Base-by-base conservation (phyloP, 2,113 vertebrate genomes). In the Tauraco erythrolophus region DNA sequence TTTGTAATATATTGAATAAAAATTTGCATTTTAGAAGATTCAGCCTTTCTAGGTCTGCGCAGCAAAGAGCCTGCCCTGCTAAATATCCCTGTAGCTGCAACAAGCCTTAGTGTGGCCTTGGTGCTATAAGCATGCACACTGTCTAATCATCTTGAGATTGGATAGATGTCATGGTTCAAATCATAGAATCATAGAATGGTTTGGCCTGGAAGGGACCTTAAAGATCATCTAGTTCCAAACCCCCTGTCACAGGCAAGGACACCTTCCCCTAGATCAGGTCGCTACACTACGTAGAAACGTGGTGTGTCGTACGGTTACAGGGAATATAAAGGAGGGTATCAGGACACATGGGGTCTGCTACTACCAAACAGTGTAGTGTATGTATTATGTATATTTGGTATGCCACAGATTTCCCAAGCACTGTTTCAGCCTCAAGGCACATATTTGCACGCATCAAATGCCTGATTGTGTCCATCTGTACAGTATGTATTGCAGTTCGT, bases 101-200 rank as follows among this genome's bases (percentile, higher is more conserved):
- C 23, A 39, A 35, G 18, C 14, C 30, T 58, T 8, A 23, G 23
- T 1, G 5, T 51, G 2, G 1, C 16, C 37, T 30, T 56, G 35
- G 25, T 80, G 28, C 58, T 84, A 6, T 6, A 31, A 31, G 11
- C 8, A 6, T 7, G 4, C 16, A 43, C 27, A 21, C 53, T 56
- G 25, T 10, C 37, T 23, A 5, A 1, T 19, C 0, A 0, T 11
- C 2, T 6, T 57, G 41, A 66, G 27, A 14, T 2, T 33, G 19
- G 23, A 35, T 43, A 39, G 83, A 18, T 0, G 10, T 4, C 43
- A 28, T 24, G 0, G 0, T 84, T 91, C 58, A 50, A 9, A 27
- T 43, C 41, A 43, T 43, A 43, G 41, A 43, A 43, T 43, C 41
- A 43, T 43, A 43, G 41, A 43, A 43, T 43, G 12, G 41, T 43